phyloP scores from a whole-genome alignment of 2,797 vertebrate genomes.

The Chiloscyllium punctatum region DNA sequence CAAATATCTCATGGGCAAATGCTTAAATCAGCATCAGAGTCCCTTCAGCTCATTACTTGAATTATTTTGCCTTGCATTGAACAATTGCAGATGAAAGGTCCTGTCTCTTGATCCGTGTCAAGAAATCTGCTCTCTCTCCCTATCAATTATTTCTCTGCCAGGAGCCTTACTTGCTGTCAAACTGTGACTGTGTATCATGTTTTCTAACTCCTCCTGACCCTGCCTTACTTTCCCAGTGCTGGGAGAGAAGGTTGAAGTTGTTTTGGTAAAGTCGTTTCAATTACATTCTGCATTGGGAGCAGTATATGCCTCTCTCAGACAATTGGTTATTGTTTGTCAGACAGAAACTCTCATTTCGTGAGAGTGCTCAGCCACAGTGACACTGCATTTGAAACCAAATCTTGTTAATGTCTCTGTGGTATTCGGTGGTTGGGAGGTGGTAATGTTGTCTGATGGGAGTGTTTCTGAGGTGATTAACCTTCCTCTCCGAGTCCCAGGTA shows the following conservation, averaged over 20 bases:
- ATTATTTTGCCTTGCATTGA: background rate
- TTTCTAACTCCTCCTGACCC: too few species aligned
- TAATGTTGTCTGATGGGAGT: slow-evolving; percentile 11
- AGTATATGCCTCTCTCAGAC: background rate
- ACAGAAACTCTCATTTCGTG: slow-evolving; percentile 24
- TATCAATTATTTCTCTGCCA: slow-evolving; percentile 27
- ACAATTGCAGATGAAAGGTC: background rate
- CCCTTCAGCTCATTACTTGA: slow-evolving; percentile 17
- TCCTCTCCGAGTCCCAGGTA: background rate
- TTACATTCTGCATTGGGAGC: background rate
- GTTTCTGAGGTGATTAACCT: slow-evolving; percentile 35
- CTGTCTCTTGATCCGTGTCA: background rate
- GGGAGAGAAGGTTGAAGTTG: background rate
- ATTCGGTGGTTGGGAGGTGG: background rate
- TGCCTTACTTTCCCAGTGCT: background rate
- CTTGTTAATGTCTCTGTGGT: slow-evolving; percentile 24
- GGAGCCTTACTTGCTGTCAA: background rate
- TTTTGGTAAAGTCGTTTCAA: background rate
- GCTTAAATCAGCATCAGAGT: background rate
- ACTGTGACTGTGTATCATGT: background rate
- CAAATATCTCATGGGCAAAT: slow-evolving; percentile 5
- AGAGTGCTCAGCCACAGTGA: slow-evolving; percentile 8
- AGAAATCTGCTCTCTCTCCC: background rate
- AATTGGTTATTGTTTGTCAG: slow-evolving; percentile 14
- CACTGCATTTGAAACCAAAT: slow-evolving; percentile 27